Base-by-base conservation (phyloP, 2,888 invertebrate genomes). In the Pachymerium ferrugineum region DNA sequence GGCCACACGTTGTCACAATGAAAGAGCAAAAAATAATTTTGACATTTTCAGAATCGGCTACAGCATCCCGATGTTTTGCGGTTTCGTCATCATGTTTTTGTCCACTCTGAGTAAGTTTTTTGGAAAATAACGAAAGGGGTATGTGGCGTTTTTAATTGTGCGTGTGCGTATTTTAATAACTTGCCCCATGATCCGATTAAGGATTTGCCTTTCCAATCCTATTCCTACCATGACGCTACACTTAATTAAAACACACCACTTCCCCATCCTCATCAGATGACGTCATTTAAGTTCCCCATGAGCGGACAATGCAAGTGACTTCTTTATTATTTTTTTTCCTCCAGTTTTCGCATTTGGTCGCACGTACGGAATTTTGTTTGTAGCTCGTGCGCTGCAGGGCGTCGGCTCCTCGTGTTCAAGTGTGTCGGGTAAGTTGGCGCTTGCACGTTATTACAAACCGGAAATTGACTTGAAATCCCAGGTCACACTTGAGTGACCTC, bases 61-160 rank as follows among this genome's bases (percentile, higher is more conserved):
- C 87, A 98, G 97, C 81, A 89, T 99, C 74, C 99, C 99, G n/a
- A 98, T 99, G 97, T 99, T 99, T 81, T 90, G 93, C 22, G 99
- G 99, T 8, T 99, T 99, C 83, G 88, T 97, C 76, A 92, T 99
- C 76, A 97, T 99, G 97, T 99, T 99, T 83, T 84, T 97, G 28
- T 99, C 99, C 0, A 99, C 99, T 0, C 83, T 99, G 76, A 94
- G 96, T 96, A 86, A 90, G 93, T 89, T 69, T 38, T 38, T n/a
- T 38, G 3, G 1, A 4, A 4, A 4, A n/a, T 38, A 38, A 38
- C n/a, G 33, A 12, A 33, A 33, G 6, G 33, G 33, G 33, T 33
- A n/a, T 33, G 33, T 33, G 33, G 33, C 33, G 38, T 38, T 38
- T 38, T 38, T 38, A 38, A 38, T 38, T 12, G 38, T 38, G 38